These are phyloP conservation scores for Anthopleura sola DNA, from an alignment of 64 coral and sea anemone genomes.

Conservation along the genomic window DNA sequence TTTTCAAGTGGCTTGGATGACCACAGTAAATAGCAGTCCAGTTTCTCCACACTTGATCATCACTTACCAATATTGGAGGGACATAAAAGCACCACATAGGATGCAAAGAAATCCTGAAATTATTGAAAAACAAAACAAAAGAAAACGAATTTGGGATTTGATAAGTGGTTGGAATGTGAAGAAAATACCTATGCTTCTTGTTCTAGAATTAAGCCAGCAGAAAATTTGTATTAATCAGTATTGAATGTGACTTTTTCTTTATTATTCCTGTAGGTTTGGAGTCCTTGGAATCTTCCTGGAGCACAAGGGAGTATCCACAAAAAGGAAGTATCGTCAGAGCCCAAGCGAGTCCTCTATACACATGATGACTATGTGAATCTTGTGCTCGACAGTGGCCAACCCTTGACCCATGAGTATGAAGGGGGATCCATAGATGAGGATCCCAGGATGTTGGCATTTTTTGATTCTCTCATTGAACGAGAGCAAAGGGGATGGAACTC, in stretches of 20 bases:
- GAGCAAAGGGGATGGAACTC: conserved; percentile 58
- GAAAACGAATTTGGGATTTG: too few relatives aligned
- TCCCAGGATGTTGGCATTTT: conserved; percentile 88
- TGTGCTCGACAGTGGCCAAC: conserved; percentile 62
- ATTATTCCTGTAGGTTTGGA: conserved; percentile 70
- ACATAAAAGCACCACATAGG: too few relatives aligned
- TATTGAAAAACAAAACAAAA: too few relatives aligned
- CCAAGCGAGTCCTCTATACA: conserved; percentile 55
- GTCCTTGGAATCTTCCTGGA: conserved; percentile 48
- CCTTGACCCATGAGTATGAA: conserved; percentile 78
- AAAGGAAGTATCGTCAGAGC: background rate
- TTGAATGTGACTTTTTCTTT: background rate
- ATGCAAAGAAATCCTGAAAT: too few relatives aligned
- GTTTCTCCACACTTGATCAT: too few relatives aligned
- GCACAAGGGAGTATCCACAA: background rate
- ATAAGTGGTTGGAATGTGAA: too few relatives aligned
- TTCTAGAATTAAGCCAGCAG: too few relatives aligned
- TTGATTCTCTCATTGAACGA: conserved; percentile 86
- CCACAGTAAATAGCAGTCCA: too few relatives aligned
- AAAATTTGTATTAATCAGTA: too few relatives aligned
- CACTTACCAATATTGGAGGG: too few relatives aligned
- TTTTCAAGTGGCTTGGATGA: too few relatives aligned
- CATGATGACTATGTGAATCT: conserved; percentile 85
- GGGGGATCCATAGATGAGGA: conserved; percentile 76
- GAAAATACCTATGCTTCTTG: too few relatives aligned